These are phyloP conservation scores for Helogale parvula DNA, from an alignment of 2,113 vertebrate species.

Conservation along the genomic window DNA sequence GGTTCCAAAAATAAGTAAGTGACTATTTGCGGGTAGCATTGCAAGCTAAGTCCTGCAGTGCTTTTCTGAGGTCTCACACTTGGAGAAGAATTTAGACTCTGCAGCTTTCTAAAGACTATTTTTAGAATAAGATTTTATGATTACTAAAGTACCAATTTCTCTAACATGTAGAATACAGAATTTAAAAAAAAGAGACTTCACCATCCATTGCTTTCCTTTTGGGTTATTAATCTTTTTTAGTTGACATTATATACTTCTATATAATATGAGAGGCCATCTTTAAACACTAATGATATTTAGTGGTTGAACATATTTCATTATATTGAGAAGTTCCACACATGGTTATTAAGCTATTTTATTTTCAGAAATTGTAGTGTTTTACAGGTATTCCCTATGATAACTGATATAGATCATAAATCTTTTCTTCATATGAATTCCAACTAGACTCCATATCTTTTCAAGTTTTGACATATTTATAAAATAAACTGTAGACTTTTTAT, in stretches of 20 bases:
- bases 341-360: neutral
- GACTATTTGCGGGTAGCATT: accelerated
- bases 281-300: neutral
- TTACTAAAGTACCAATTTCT: neutral
- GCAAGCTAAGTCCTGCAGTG: neutral
- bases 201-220: neutral
- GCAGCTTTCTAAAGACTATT: neutral
- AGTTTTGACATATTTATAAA: neutral
- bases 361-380: neutral
- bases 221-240: neutral
- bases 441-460: neutral
- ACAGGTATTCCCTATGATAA: neutral
- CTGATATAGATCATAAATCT: neutral
- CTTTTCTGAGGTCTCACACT: neutral
- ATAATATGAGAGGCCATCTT: neutral
- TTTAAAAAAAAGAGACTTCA: neutral
- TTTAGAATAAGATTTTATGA: neutral
- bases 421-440: neutral
- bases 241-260: neutral
- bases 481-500: neutral
- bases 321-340: neutral
- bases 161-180: neutral
- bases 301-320: neutral
- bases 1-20: neutral
- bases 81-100: neutral